Base-by-base conservation (phyloP, 1,140 invertebrate genomes). In the Eufriesea mexicana region DNA sequence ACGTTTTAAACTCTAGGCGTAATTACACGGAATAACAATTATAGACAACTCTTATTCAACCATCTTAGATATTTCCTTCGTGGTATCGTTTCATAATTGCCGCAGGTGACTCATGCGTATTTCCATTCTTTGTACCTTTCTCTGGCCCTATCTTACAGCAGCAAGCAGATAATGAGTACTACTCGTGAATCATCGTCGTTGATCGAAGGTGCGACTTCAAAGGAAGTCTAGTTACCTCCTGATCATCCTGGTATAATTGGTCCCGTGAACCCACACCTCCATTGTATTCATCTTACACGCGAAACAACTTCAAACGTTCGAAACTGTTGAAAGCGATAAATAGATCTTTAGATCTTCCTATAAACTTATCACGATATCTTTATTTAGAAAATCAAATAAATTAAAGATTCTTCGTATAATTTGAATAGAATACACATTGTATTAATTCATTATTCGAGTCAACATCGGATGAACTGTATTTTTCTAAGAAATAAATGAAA, bases 161-260 rank as follows among this genome's bases (percentile, higher is more conserved):
- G 45, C 5, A 16, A 18, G n/a, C 0, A n/a, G 18, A 55, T 66
- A 55, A 54, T 20, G 10, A 12, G n/a, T 9, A 76, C 42, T 23
- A 28, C 18, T 25, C 28, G 8, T 18, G 72, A 59, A 54, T 77
- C 75, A 67, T 77, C 45, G 23, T 51, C 20, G 28, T 55, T 23
- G 75, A 68, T 67, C 8, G 49, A 68, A 78, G 9, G 47, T 77
- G 74, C 18, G 61, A 73, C 45, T 25, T 23, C 49, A 23, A 23
- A n/a, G 28, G 8, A n/a, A 5, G 18, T 6, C 16, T 25, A 25
- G 9, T 54, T 67, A 77, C 16, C 16, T 45, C 25, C 10, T 16
- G 23, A 18, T 5, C 16, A 23, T 25, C 6, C 18, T 0, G 1
- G 7, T 8, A 8, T 78, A 78, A 78, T 78, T 18, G 0, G 7